Evolutionary conservation across 2,797 vertebrate species (phyloP).

Genomic region (Microctenopoma steveboyesi): DNA sequence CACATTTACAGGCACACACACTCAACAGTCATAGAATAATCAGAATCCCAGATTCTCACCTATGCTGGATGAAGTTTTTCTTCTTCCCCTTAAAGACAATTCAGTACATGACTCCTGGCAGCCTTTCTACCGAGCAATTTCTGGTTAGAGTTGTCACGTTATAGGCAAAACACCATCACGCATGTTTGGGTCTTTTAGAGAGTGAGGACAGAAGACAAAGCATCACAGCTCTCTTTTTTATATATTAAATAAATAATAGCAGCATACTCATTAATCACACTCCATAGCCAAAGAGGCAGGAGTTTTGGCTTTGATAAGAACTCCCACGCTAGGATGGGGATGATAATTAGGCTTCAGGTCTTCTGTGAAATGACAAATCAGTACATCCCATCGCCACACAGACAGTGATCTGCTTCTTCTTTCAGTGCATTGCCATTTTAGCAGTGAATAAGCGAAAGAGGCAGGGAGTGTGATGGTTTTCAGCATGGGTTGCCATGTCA

Average conservation of each 20-base stretch:
- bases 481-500: conserved; percentile 26
- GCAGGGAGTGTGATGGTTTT: conserved; percentile 15
- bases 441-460: background rate
- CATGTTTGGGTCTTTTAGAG: conserved; percentile 32
- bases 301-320: conserved; percentile 56
- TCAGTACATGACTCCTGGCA: conserved; percentile 38
- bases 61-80: conserved; percentile 14
- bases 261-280: conserved; percentile 69
- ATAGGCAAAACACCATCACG: conserved; percentile 42
- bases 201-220: conserved; percentile 35
- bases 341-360: conserved; percentile 58
- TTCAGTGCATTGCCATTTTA: background rate
- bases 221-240: conserved; percentile 52
- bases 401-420: background rate
- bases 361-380: conserved; percentile 47
- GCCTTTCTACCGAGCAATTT: conserved; percentile 38
- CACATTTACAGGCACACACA: background rate
- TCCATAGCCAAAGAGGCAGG: conserved; percentile 30
- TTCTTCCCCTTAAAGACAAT: conserved; percentile 18
- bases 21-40: background rate
- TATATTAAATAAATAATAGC: conserved; percentile 69
- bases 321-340: conserved; percentile 42
- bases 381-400: conserved; percentile 12
- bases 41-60: conserved; percentile 12
- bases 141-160: conserved; percentile 55